These are phyloP conservation scores for Eustalomyia histrio DNA, from an alignment of 2,888 invertebrate species.

Conservation along the genomic window DNA sequence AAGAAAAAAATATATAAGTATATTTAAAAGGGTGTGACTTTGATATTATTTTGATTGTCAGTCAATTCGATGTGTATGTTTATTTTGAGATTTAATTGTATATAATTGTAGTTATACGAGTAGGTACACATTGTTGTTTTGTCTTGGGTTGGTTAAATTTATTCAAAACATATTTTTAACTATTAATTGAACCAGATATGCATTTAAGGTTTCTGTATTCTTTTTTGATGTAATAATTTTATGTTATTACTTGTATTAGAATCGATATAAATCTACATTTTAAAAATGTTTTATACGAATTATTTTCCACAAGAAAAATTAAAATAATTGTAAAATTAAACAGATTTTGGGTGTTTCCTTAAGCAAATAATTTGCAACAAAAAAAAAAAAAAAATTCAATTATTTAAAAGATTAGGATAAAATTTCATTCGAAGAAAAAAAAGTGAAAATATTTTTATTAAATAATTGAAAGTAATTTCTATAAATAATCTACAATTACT, in stretches of 20 bases:
- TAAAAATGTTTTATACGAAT: not conserved
- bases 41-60: conserved; percentile 36
- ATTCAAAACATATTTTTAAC: not conserved
- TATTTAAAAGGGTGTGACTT: conserved; percentile 56
- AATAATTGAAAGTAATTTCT: too few species aligned
- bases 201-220: not conserved
- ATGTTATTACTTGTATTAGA: not conserved
- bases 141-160: conserved; percentile 1
- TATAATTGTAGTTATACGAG: not conserved
- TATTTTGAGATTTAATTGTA: conserved; percentile 1
- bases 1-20: conserved; percentile 24
- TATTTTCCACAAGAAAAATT: not conserved
- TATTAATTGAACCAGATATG: not conserved
- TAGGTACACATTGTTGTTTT: not conserved
- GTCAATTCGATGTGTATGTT: not conserved
- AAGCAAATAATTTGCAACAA: too few species aligned
- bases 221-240: not conserved
- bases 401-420: too few species aligned
- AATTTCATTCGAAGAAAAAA: too few species aligned
- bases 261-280: not conserved
- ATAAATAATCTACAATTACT: too few species aligned
- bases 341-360: too few species aligned
- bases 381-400: too few species aligned
- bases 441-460: too few species aligned
- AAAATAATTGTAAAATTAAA: not conserved